phyloP scores from a whole-genome alignment of 2,113 vertebrate species.

The Callithrix jacchus region DNA sequence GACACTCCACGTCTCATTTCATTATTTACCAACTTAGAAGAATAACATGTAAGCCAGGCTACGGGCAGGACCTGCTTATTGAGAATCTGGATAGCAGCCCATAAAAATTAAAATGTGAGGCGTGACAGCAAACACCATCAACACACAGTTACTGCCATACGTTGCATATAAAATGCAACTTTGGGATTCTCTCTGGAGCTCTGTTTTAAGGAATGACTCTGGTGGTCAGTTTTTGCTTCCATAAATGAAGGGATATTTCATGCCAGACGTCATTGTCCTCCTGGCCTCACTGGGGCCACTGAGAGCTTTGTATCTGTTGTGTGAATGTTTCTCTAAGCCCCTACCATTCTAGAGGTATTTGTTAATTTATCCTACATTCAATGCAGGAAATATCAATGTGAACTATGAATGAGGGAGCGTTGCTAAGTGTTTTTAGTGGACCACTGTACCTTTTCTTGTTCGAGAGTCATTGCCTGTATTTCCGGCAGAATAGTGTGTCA shows the following conservation, averaged over 20 bases:
- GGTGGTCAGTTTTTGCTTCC: not conserved
- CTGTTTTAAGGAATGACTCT: not conserved
- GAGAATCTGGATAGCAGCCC: not conserved
- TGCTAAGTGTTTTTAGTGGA: not conserved
- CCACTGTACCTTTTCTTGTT: not conserved
- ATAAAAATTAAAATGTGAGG: too few species aligned
- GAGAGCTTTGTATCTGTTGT: not conserved
- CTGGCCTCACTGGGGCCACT: not conserved
- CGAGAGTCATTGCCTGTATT: not conserved
- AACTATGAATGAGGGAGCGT: not conserved
- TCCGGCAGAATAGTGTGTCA: not conserved
- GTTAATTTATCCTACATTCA: too few species aligned
- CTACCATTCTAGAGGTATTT: not conserved
- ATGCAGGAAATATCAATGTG: not conserved
- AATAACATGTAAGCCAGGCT: not conserved
- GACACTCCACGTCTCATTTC: not conserved
- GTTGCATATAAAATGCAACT: too few species aligned
- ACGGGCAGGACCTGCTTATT: rapidly evolving
- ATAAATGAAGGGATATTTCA: not conserved
- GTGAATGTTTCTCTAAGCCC: too few species aligned
- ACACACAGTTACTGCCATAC: not conserved
- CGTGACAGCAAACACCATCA: not conserved
- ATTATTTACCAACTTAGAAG: not conserved
- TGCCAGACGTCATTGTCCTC: not conserved
- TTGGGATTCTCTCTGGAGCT: not conserved